Evolutionary conservation across 2,797 vertebrate genomes (phyloP).

Genomic region (Acrossocheilus fasciatus): DNA sequence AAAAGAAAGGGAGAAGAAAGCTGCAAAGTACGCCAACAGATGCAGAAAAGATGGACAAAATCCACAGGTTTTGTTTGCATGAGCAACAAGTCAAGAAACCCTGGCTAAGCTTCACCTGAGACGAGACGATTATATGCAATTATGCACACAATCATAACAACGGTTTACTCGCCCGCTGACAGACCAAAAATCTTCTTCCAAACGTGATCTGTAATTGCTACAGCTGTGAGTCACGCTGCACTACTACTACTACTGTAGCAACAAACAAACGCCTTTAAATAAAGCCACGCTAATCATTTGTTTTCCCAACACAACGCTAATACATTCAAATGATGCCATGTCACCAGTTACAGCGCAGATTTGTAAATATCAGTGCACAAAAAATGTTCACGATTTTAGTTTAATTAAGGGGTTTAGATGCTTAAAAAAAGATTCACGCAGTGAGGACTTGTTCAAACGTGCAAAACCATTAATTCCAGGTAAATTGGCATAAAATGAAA

Average conservation of each 20-base stretch:
- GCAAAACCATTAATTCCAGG: neutral
- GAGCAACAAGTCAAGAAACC: neutral
- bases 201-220: conserved; percentile 20
- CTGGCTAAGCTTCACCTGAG: conserved; percentile 8
- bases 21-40: conserved; percentile 2
- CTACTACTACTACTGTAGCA: neutral
- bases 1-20: conserved; percentile 24
- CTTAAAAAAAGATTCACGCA: neutral
- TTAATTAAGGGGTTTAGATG: neutral
- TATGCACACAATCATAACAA: conserved; percentile 18
- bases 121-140: conserved; percentile 20
- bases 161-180: neutral
- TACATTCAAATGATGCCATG: neutral
- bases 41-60: neutral
- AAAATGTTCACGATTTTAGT: neutral
- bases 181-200: conserved; percentile 11
- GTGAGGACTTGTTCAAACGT: neutral
- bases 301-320: neutral
- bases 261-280: neutral
- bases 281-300: neutral
- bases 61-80: conserved; percentile 2
- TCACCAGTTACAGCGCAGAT: neutral
- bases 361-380: neutral
- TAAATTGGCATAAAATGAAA: neutral
- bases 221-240: conserved; percentile 14